phyloP scores from a whole-genome alignment of 2,797 vertebrate species.

The Margarornis squamiger region DNA sequence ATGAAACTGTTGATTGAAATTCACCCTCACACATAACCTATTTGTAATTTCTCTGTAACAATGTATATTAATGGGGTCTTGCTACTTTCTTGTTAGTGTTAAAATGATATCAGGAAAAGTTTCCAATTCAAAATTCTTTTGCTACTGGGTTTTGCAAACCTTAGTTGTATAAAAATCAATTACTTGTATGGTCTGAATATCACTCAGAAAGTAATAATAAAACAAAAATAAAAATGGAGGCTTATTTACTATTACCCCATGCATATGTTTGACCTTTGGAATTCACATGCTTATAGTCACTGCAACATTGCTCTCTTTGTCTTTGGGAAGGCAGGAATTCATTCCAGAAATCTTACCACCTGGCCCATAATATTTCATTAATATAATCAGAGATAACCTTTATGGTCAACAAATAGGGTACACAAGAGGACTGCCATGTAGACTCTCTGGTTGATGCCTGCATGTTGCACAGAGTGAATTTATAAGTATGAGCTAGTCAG shows the following conservation, averaged over 20 bases:
- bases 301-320: not conserved
- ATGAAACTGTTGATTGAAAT: conserved; percentile 69
- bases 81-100: not conserved
- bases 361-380: not conserved
- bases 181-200: not conserved
- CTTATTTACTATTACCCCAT: not conserved
- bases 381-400: not conserved
- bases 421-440: not conserved
- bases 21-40: conserved; percentile 22
- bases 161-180: not conserved
- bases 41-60: conserved; percentile 36
- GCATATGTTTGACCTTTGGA: not conserved
- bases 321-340: not conserved
- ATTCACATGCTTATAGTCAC: not conserved
- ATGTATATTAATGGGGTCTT: conserved; percentile 29
- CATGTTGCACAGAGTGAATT: not conserved
- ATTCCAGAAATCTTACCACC: not conserved
- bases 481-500: not conserved
- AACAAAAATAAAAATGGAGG: not conserved
- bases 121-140: not conserved
- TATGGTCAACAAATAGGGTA: not conserved
- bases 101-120: not conserved
- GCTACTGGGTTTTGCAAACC: not conserved
- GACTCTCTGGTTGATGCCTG: not conserved
- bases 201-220: not conserved